Conservation (phyloP, 2,113 vertebrate genomes). For the Gasterosteus aculeatus region DNA sequence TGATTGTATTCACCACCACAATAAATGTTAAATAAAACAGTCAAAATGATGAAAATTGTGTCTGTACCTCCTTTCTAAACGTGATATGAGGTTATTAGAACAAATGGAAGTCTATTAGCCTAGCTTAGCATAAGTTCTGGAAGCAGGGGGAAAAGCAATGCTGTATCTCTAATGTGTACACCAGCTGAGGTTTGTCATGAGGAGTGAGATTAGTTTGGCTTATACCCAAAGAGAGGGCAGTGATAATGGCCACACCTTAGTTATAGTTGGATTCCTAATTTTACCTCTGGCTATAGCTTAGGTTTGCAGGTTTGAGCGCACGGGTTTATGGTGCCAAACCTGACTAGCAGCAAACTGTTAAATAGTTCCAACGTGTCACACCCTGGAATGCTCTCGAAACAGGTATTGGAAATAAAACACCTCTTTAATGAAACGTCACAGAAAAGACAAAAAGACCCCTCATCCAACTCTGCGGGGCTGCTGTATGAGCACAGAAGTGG, state of each 20-base stretch:
- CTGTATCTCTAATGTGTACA: not conserved
- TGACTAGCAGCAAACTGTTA: not conserved
- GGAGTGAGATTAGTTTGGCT: not conserved
- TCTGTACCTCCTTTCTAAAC: too few species aligned
- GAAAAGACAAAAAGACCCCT: not conserved
- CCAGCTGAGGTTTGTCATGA: not conserved
- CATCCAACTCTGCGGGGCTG: not conserved
- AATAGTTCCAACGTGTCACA: not conserved
- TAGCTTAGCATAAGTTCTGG: too few species aligned
- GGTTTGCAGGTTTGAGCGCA: not conserved
- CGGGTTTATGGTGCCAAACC: not conserved
- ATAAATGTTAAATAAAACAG: too few species aligned
- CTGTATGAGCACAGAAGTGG: not conserved
- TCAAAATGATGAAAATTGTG: too few species aligned
- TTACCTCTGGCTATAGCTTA: not conserved
- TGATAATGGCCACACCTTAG: not conserved
- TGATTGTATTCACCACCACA: too few species aligned
- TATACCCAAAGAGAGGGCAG: not conserved
- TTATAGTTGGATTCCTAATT: not conserved
- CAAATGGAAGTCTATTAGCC: too few species aligned
- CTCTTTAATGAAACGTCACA: not conserved
- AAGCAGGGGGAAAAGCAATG: not conserved
- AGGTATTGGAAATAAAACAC: not conserved
- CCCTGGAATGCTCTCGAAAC: not conserved
- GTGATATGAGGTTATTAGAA: too few species aligned